phyloP scores from a whole-genome alignment of 1,140 invertebrate genomes.

The Thrips palmi region DNA sequence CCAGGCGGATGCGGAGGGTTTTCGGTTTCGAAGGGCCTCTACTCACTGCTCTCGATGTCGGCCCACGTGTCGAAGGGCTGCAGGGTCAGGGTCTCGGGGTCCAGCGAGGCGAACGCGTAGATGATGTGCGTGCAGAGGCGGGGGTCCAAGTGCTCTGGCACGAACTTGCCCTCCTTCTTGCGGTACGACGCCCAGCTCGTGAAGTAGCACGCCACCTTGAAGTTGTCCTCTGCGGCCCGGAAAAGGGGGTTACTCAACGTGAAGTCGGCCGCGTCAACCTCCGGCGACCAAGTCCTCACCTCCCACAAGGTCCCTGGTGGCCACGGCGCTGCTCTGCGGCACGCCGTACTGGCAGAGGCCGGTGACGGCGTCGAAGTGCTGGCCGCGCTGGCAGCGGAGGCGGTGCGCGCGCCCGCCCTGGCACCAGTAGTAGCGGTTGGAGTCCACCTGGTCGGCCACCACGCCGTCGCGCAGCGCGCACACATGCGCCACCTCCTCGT shows the following conservation, averaged over 20 bases:
- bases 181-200: slow-evolving; percentile 79
- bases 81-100: slow-evolving; percentile 51
- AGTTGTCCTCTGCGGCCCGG: slow-evolving; percentile 18
- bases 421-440: too few species aligned
- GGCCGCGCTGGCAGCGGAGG: too few species aligned
- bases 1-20: not conserved
- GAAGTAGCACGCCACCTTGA: slow-evolving; percentile 63
- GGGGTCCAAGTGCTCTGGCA: slow-evolving; percentile 65
- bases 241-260: not conserved
- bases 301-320: too few species aligned
- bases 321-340: too few species aligned
- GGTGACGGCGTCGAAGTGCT: too few species aligned
- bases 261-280: slow-evolving; percentile 2
- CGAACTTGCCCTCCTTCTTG: slow-evolving; percentile 61
- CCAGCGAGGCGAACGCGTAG: slow-evolving; percentile 76
- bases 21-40: slow-evolving; percentile 1
- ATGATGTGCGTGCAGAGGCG: slow-evolving; percentile 70
- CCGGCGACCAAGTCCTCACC: too few species aligned
- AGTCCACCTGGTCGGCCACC: too few species aligned
- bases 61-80: slow-evolving; percentile 68
- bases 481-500: too few species aligned
- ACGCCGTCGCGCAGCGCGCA: too few species aligned
- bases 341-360: too few species aligned
- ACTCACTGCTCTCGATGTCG: slow-evolving; percentile 67
- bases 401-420: too few species aligned